Conservation (phyloP, 2,113 vertebrate genomes). For the Vulpes ferrilata region DNA sequence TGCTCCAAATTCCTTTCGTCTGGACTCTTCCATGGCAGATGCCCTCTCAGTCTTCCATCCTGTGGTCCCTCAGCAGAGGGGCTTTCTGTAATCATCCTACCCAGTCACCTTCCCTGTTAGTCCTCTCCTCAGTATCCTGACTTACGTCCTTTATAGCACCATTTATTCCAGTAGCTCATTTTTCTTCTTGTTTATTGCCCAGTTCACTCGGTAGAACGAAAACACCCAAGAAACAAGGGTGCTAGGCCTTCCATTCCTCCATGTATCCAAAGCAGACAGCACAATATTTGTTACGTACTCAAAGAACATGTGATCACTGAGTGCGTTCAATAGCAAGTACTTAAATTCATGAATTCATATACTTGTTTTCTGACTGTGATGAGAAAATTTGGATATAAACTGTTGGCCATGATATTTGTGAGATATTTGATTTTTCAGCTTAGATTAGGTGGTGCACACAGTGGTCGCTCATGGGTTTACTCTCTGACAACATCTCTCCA, state of each 20-base stretch:
- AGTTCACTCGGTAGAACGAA: neutral
- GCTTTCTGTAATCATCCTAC: neutral
- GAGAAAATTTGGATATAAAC: neutral
- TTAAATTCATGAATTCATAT: neutral
- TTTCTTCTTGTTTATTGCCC: neutral
- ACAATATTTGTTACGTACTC: neutral
- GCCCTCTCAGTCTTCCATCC: neutral
- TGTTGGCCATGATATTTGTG: no score
- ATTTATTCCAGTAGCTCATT: neutral
- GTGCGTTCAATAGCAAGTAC: neutral
- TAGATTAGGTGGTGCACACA: accelerated
- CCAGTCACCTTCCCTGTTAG: no score
- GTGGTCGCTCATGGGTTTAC: neutral
- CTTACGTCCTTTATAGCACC: no score
- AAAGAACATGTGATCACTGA: neutral
- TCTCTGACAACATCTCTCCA: neutral
- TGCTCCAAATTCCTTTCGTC: neutral
- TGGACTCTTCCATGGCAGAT: neutral
- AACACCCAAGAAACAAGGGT: neutral
- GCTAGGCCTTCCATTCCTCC: accelerated
- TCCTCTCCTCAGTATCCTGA: neutral
- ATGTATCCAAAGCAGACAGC: no score
- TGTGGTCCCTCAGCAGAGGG: neutral
- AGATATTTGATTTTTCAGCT: neutral
- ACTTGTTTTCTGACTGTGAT: neutral